Conservation (phyloP, 2,888 invertebrate species). For the Strigamia maritima region DNA sequence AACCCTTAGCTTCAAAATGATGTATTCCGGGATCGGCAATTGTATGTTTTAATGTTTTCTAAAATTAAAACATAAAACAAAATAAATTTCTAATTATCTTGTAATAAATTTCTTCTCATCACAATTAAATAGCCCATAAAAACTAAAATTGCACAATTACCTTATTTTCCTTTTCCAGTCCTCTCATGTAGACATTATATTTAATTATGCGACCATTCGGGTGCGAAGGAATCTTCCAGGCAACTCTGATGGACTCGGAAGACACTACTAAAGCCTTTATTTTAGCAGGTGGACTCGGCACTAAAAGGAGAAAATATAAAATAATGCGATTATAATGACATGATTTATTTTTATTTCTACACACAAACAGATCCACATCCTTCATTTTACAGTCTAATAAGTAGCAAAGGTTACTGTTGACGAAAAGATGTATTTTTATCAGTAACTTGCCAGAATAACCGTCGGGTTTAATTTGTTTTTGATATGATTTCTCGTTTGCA, state of each 20-base stretch:
- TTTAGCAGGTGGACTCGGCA: slow-evolving; percentile 34
- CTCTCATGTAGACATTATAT: slow-evolving; percentile 38
- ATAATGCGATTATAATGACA: background rate
- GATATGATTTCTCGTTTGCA: slow-evolving; percentile 28
- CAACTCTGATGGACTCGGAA: slow-evolving; percentile 25
- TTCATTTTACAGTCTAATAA: background rate
- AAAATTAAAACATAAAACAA: background rate
- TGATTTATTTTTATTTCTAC: background rate
- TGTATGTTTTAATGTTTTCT: slow-evolving; percentile 10
- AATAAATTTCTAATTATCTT: background rate
- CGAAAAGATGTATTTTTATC: slow-evolving; percentile 15
- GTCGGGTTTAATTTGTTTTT: slow-evolving; percentile 32
- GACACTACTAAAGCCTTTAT: slow-evolving; percentile 25
- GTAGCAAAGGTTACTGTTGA: background rate
- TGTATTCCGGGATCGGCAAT: background rate
- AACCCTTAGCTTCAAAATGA: slow-evolving; percentile 54
- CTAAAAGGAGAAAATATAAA: background rate
- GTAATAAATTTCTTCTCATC: background rate
- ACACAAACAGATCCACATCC: background rate
- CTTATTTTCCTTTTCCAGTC: slow-evolving; percentile 23
- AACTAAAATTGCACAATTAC: background rate
- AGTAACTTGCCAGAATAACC: slow-evolving; percentile 10
- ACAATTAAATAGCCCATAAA: background rate
- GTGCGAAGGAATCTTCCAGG: slow-evolving; percentile 25
- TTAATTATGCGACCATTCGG: slow-evolving; percentile 34